Evolutionary conservation across 2,113 vertebrate genomes (phyloP).

Genomic region (Nanorana parkeri): DNA sequence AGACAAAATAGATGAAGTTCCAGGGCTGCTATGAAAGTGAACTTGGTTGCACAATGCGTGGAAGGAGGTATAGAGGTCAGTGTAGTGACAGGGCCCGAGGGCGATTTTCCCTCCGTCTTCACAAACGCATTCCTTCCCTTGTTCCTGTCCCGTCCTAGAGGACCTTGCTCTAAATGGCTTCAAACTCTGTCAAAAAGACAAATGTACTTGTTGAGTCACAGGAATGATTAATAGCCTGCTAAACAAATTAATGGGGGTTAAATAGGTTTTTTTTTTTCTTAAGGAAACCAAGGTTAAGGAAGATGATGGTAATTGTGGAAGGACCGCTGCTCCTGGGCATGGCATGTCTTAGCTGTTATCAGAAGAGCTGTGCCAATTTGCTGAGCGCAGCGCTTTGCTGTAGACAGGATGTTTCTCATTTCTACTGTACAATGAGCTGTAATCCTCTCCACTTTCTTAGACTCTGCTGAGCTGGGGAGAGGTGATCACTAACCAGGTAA

Average conservation of each 20-base stretch:
- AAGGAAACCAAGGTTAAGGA: background rate
- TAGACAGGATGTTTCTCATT: constrained; percentile 14
- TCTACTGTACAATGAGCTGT: background rate
- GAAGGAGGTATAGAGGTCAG: constrained; percentile 34
- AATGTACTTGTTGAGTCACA: constrained; percentile 52
- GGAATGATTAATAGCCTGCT: constrained; percentile 54
- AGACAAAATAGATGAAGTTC: constrained; percentile 33
- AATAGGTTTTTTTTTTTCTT: constrained; percentile 35
- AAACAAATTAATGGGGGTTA: constrained; percentile 56
- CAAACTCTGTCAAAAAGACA: constrained; percentile 55
- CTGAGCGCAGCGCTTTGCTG: too few species aligned
- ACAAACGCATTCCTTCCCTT: constrained; percentile 42
- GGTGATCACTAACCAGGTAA: too few species aligned
- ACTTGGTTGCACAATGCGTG: constrained; percentile 29
- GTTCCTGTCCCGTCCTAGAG: constrained; percentile 21
- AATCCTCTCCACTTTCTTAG: constrained; percentile 27
- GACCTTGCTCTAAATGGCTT: constrained; percentile 20
- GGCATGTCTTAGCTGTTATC: constrained; percentile 10
- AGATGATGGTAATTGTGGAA: constrained; percentile 11
- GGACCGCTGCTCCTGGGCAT: constrained; percentile 13
- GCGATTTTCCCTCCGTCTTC: constrained; percentile 34
- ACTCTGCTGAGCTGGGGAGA: too few species aligned
- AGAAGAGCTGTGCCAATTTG: background rate
- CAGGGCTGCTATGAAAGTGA: constrained; percentile 40
- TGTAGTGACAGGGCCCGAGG: constrained; percentile 44